These are phyloP conservation scores for Pegoplata infirma DNA, from an alignment of 2,888 invertebrate species.

Conservation along the genomic window DNA sequence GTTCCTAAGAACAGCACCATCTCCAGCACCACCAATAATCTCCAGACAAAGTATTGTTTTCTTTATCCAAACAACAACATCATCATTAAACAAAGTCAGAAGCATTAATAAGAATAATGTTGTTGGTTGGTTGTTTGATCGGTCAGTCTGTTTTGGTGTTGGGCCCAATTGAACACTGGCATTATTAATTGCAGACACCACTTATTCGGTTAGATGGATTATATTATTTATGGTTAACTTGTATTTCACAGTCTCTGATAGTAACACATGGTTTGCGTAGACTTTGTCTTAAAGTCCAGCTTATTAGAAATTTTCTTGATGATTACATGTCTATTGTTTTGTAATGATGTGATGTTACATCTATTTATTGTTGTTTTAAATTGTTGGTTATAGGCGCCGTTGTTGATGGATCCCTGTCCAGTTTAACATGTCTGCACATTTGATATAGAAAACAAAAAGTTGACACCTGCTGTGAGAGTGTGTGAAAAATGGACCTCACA, in stretches of 20 bases:
- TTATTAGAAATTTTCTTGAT: constrained; percentile 28
- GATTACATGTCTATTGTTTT: constrained; percentile 11
- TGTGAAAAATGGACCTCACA: constrained; percentile 69
- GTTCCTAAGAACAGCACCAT: constrained; percentile 46
- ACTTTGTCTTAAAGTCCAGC: constrained; percentile 1
- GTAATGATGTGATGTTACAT: constrained; percentile 43
- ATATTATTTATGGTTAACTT: constrained; percentile 25
- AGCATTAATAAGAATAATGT: constrained; percentile 51
- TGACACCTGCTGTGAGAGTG: constrained; percentile 74
- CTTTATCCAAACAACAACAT: constrained; percentile 54
- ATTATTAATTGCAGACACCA: constrained; percentile 53
- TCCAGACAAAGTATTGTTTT: constrained; percentile 2
- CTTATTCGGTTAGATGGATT: constrained; percentile 11
- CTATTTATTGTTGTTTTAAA: constrained; percentile 59
- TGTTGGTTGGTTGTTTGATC: constrained; percentile 25
- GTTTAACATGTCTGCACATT: constrained; percentile 61
- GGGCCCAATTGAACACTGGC: constrained; percentile 37
- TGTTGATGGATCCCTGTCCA: constrained; percentile 72
- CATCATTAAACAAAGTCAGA: constrained; percentile 67
- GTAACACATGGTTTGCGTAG: too few species aligned
- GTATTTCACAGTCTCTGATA: neutral
- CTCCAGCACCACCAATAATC: neutral
- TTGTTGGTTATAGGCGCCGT: constrained; percentile 71
- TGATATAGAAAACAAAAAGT: constrained; percentile 60
- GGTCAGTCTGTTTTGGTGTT: constrained; percentile 20